Percentiles rank a stretch among this genome's conserved stretches.
Conservation (phyloP, 2,888 invertebrate species). For the Plebejus melissa region DNA sequence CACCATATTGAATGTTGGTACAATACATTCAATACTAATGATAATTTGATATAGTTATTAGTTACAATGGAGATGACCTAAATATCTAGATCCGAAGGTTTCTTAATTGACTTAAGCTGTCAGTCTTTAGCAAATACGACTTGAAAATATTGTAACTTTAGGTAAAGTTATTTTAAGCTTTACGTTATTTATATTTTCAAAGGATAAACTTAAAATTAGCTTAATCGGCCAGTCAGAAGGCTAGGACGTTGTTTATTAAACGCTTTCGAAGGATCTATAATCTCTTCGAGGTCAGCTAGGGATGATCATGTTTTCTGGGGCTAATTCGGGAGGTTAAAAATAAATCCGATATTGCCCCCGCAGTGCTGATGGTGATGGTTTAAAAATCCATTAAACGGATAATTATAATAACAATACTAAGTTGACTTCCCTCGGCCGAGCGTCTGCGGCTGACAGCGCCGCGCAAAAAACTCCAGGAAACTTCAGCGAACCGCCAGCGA, state of each 20-base stretch:
- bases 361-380: background rate
- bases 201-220: background rate
- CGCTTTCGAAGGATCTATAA: background rate
- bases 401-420: background rate
- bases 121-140: no score
- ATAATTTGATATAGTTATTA: background rate
- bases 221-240: background rate
- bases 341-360: background rate
- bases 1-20: background rate
- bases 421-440: background rate
- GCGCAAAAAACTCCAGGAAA: slow-evolving; percentile 2
- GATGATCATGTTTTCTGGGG: background rate
- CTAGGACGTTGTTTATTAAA: background rate
- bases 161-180: background rate
- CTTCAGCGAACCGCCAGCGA: background rate
- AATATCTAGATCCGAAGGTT: background rate
- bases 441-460: slow-evolving; percentile 4
- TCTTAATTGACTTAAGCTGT: background rate
- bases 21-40: background rate
- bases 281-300: background rate
- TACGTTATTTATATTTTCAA: background rate
- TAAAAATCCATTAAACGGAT: slow-evolving; percentile 1
- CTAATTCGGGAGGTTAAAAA: background rate
- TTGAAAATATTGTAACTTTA: no score
- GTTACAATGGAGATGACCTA: background rate